A percentile compares a stretch with the other conserved stretches of the same genome.
Conservation (phyloP, 2,113 vertebrate species). For the Alouatta palliata region DNA sequence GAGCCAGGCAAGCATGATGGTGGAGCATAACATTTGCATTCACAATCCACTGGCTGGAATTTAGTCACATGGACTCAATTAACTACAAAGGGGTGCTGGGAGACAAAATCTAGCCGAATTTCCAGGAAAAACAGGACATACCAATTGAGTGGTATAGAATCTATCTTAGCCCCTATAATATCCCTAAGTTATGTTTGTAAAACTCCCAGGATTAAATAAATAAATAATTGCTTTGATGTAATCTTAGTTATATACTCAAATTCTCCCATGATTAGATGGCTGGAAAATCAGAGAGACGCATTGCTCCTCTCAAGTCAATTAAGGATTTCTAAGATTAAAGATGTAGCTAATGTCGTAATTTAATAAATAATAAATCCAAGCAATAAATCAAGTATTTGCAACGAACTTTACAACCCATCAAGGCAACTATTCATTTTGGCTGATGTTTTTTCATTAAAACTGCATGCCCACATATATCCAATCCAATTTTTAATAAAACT, state of each 20-base stretch:
- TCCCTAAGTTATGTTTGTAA: background rate
- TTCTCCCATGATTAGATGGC: background rate
- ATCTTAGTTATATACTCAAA: slow-evolving; percentile 1
- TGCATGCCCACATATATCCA: background rate
- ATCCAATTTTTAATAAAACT: background rate
- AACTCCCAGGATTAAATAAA: background rate
- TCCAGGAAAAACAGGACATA: background rate
- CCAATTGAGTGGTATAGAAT: background rate
- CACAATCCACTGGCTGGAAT: background rate
- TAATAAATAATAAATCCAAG: background rate
- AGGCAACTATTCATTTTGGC: background rate
- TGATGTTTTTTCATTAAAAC: background rate
- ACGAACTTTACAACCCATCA: background rate
- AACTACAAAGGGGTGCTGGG: background rate
- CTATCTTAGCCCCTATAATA: background rate
- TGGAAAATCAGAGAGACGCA: background rate
- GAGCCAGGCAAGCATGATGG: background rate
- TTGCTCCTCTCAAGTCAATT: background rate
- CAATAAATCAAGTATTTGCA: background rate
- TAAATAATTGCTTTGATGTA: background rate
- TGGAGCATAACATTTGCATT: background rate
- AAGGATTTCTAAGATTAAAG: slow-evolving; percentile 5
- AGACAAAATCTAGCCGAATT: background rate
- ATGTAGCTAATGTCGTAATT: background rate
- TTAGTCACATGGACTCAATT: background rate